A percentile compares a stretch with the other conserved stretches of the same genome.
These are phyloP conservation scores for Ctenosaura bakeri DNA, from an alignment of 2,797 vertebrate genomes.

Conservation along the genomic window DNA sequence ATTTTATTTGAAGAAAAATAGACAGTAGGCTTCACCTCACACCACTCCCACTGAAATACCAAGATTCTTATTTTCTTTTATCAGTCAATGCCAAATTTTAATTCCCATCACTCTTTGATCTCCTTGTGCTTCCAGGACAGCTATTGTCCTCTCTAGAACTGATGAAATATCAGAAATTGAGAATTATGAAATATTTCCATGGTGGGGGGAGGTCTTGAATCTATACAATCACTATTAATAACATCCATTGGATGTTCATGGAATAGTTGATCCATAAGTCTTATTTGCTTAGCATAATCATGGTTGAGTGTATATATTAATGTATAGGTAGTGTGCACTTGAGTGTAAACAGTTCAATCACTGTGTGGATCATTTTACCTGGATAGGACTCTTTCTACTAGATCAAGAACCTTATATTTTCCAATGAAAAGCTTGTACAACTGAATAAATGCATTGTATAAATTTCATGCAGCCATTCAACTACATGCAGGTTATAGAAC, in stretches of 20 bases:
- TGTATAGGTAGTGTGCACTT: neutral
- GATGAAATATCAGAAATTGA: neutral
- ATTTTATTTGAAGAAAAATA: neutral
- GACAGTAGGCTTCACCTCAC: neutral
- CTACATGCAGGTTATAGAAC: neutral
- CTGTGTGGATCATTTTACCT: neutral
- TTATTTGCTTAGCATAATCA: neutral
- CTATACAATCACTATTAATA: neutral
- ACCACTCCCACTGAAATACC: neutral
- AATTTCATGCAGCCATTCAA: no score
- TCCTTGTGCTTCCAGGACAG: neutral
- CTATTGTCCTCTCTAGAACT: neutral
- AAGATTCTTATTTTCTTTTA: neutral
- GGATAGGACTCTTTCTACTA: neutral
- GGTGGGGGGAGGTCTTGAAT: no score
- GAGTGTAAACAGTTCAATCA: neutral
- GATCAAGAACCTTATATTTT: neutral
- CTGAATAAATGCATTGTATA: no score
- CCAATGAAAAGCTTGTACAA: neutral
- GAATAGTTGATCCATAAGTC: no score
- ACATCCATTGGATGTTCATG: neutral
- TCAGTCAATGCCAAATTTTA: neutral
- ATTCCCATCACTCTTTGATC: neutral
- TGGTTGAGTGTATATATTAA: neutral
- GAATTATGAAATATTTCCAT: neutral